Evolutionary conservation across 2,888 invertebrate genomes (phyloP).

Genomic region (Philereme transversata): DNA sequence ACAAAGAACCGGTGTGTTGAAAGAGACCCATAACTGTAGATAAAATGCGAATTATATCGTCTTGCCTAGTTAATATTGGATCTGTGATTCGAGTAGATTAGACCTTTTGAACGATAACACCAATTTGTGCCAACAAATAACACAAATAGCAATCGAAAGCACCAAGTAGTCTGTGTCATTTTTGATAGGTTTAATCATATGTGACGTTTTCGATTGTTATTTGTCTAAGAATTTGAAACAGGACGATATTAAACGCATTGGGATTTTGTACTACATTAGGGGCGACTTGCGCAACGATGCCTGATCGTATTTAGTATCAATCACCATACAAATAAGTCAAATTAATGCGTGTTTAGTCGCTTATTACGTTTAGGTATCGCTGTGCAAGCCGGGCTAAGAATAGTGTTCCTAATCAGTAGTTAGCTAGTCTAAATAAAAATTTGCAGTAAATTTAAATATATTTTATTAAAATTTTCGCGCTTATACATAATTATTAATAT

Average conservation of each 20-base stretch:
- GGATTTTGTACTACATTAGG: conserved; percentile 20
- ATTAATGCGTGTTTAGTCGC: too few species aligned
- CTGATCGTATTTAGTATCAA: too few species aligned
- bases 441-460: conserved; percentile 8
- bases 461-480: too few species aligned
- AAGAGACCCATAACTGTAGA: conserved; percentile 2
- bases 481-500: too few species aligned
- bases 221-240: conserved; percentile 26
- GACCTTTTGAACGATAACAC: conserved; percentile 57
- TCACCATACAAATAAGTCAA: too few species aligned
- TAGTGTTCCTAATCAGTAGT: conserved; percentile 33
- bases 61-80: conserved; percentile 47
- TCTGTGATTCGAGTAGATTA: conserved; percentile 59
- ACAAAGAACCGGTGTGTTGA: conserved; percentile 16
- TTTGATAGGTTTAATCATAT: not conserved
- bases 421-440: conserved; percentile 27
- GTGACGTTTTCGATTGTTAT: not conserved
- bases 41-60: conserved; percentile 32
- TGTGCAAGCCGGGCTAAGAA: conserved; percentile 2
- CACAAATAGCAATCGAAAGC: not conserved
- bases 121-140: conserved; percentile 67
- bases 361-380: too few species aligned
- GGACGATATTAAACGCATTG: conserved; percentile 42
- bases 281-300: too few species aligned
- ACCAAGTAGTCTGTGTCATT: not conserved